phyloP scores from a whole-genome alignment of 92 coral and sea anemone species.

The Heteractis magnifica region DNA sequence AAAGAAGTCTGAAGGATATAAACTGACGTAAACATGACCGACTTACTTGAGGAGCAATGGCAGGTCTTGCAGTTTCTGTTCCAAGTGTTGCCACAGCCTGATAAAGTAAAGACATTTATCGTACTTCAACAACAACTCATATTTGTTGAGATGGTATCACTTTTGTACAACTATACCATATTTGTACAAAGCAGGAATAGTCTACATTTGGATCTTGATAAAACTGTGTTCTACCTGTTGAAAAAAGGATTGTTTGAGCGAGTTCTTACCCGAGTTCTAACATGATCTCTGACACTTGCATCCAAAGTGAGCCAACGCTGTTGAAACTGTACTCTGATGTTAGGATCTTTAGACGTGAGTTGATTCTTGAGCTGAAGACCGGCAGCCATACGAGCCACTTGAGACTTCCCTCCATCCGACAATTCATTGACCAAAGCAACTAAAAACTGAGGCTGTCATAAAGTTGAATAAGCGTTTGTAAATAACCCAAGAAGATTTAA shows the following conservation, averaged over 20 bases:
- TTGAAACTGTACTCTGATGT: slow-evolving; percentile 71
- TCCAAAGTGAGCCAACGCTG: slow-evolving; percentile 86
- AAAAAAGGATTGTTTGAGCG: not conserved
- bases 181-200: not conserved
- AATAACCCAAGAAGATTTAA: not conserved
- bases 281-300: slow-evolving; percentile 48
- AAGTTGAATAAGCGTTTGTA: slow-evolving; percentile 1
- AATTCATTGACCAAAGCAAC: slow-evolving; percentile 78
- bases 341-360: slow-evolving; percentile 87
- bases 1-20: too few relatives aligned
- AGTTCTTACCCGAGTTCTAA: slow-evolving; percentile 69
- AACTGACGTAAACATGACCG: too few relatives aligned
- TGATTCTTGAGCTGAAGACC: slow-evolving; percentile 92
- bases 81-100: slow-evolving; percentile 84
- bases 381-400: slow-evolving; percentile 98
- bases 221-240: not conserved
- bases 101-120: not conserved
- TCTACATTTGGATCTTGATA: not conserved
- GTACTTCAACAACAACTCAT: not conserved
- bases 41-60: slow-evolving; percentile 90
- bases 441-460: slow-evolving; percentile 82
- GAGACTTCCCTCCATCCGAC: slow-evolving; percentile 73
- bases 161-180: slow-evolving; percentile 15
- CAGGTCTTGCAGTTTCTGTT: slow-evolving; percentile 88
- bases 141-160: not conserved